These are phyloP conservation scores for Merops nubicus DNA, from an alignment of 2,113 vertebrate species.

Conservation along the genomic window DNA sequence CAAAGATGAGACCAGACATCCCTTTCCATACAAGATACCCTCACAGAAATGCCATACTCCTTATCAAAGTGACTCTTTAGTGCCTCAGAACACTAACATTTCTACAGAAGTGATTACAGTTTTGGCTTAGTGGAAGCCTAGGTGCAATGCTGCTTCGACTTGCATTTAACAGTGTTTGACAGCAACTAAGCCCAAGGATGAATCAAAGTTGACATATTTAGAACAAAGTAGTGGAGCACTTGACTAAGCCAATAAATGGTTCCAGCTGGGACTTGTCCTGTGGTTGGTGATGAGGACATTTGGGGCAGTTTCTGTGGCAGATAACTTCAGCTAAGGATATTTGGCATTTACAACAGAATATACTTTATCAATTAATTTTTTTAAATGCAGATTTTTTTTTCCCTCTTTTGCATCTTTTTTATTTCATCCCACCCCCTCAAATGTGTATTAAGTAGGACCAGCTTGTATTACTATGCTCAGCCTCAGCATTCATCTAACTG, in stretches of 20 bases:
- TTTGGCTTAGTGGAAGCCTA: conserved; percentile 51
- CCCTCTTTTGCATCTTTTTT: not conserved
- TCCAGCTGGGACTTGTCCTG: conserved; percentile 66
- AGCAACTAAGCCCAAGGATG: conserved; percentile 46
- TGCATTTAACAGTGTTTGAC: conserved; percentile 67
- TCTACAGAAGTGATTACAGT: conserved; percentile 37
- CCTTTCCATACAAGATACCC: not conserved
- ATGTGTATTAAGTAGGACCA: fast-evolving
- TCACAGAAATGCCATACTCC: not conserved
- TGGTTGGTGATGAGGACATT: not conserved
- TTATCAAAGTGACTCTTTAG: not conserved
- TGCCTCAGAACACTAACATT: not conserved
- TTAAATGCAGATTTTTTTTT: not conserved
- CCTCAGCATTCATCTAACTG: not conserved
- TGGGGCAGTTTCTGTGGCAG: not conserved
- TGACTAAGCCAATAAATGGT: conserved; percentile 68
- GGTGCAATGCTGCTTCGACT: conserved; percentile 43
- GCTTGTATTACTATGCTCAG: not conserved
- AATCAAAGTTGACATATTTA: conserved; percentile 71
- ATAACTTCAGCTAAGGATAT: not conserved
- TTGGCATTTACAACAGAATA: not conserved
- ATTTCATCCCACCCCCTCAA: fast-evolving
- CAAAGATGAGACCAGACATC: not conserved
- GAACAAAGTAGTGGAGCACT: conserved; percentile 61
- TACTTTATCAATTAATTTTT: not conserved